A percentile compares a stretch with the other conserved stretches of the same genome.
Conservation (phyloP, 2,888 invertebrate genomes). For the Mylabris sibirica region DNA sequence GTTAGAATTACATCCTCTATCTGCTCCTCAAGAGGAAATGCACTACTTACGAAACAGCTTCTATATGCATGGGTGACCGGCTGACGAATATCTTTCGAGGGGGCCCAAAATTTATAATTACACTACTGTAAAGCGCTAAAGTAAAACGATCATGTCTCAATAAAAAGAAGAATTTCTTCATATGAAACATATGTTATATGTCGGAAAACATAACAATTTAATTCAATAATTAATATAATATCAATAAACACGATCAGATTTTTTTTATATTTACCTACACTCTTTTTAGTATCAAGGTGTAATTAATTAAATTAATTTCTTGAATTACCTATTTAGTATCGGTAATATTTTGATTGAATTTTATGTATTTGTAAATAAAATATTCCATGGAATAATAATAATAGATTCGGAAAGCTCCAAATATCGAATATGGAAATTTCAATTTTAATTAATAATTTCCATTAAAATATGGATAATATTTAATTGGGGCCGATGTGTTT, state of each 20-base stretch:
- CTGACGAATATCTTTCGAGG: no score
- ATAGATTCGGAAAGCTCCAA: neutral
- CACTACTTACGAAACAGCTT: no score
- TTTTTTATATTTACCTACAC: no score
- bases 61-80: no score
- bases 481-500: neutral
- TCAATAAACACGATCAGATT: neutral
- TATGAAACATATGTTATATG: no score
- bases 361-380: neutral
- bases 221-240: neutral
- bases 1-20: no score
- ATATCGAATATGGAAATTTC: neutral
- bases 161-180: no score
- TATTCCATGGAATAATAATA: neutral
- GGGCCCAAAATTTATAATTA: no score
- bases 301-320: neutral
- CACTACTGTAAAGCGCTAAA: no score
- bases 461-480: slow-evolving; percentile 1
- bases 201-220: no score
- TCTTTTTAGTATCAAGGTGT: neutral
- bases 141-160: no score
- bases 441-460: slow-evolving; percentile 3
- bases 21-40: no score
- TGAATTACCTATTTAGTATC: neutral
- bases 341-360: neutral